Evolutionary conservation across 2,113 vertebrate genomes (phyloP).

Genomic region (Forbesichthys papilliferus): DNA sequence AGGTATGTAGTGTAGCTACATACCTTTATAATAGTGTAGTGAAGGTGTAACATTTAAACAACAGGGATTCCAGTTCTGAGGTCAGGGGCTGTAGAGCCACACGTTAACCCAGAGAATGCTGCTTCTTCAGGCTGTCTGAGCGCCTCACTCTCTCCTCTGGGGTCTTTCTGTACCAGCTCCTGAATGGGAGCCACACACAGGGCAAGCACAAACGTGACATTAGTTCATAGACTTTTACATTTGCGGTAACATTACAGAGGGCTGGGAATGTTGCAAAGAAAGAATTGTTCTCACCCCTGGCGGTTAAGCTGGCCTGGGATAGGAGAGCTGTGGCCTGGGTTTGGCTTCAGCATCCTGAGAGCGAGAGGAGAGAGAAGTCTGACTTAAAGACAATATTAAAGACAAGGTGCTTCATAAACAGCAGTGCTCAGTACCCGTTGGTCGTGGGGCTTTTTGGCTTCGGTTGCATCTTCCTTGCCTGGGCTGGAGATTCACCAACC

Average conservation of each 20-base stretch:
- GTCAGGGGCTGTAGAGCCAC: conserved; percentile 6
- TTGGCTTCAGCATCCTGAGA: conserved; percentile 84
- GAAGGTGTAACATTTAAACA: conserved; percentile 29
- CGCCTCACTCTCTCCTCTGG: conserved; percentile 71
- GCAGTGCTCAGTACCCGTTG: conserved; percentile 57
- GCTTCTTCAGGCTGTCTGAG: conserved; percentile 74
- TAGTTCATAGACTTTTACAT: not conserved
- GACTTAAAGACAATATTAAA: too few relatives aligned
- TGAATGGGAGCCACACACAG: conserved; percentile 31
- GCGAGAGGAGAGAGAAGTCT: conserved; percentile 31
- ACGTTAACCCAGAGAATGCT: conserved; percentile 71
- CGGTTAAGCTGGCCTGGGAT: conserved; percentile 81
- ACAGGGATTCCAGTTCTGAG: conserved; percentile 42
- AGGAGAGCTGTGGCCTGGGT: conserved; percentile 86
- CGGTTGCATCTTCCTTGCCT: conserved; percentile 63
- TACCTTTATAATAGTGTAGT: not conserved
- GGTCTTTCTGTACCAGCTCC: conserved; percentile 75
- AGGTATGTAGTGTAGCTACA: conserved; percentile 35
- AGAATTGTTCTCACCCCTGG: conserved; percentile 81
- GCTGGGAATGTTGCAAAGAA: not conserved
- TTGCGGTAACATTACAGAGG: not conserved
- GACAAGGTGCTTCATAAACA: not conserved
- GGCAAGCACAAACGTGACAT: not conserved
- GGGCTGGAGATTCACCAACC: conserved; percentile 65
- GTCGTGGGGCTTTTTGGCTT: conserved; percentile 75